Evolutionary conservation across 2,888 invertebrate species (phyloP), one percentile per base, ranked within the genome.

Genomic region (Arctia plantaginis): DNA sequence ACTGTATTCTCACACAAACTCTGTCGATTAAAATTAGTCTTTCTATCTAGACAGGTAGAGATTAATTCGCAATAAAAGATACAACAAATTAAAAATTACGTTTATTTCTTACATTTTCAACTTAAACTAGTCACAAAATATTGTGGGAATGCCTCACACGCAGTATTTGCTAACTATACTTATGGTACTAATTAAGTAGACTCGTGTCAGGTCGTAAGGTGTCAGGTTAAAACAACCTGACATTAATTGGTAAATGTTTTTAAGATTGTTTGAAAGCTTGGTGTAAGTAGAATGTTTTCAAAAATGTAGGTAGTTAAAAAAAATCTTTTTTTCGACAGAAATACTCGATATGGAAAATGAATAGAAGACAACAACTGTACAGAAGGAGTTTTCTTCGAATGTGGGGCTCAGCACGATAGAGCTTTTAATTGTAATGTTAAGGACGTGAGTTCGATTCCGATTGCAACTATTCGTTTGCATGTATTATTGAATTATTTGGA

Each of bases 111-210:
- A 76, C 65, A 73, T 39, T 41, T 59, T 62, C 59, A 30, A 44
- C 44, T 73, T 77, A 78, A 73, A 71, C 75, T 74, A 67, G 35
- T 66, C 62, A 35, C 71, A 72, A 76, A 67, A 44, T 76, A 75
- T 68, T 77, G 83, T 85, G 85, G 85, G 81, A 82, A 82, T 69
- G 66, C 75, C 75, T 71, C 74, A 75, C 83, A 75, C 74, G 47
- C 66, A 51, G 71, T 15, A 59, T 62, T 70, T 33, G 59, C 66
- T 67, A 69, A 83, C 41, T 77, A 73, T 71, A 35, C 59, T 69
- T 71, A 71, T 35, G 35, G 3, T 6, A 35, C 35, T 35, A 35
- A 3, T 35, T 41, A 67, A 59, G 33, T 82, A 73, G 74, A 66
- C 67, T 75, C 75, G 68, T 75, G 80, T 80, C 71, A 71, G 66